These are phyloP conservation scores for Nymphicus hollandicus DNA, from an alignment of 2,113 vertebrate species.

Conservation along the genomic window DNA sequence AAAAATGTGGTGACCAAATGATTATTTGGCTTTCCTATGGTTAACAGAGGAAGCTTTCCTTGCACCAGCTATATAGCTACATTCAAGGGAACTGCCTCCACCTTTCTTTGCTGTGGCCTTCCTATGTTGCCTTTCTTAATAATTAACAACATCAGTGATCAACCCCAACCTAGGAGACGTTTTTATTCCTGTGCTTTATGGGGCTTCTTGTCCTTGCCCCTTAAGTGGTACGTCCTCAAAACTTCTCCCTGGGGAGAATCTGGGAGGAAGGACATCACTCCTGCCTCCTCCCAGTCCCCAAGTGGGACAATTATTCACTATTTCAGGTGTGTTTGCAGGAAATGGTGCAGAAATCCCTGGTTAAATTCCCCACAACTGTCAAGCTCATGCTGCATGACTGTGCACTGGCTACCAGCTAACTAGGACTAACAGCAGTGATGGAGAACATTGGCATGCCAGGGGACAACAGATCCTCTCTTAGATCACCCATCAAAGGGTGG, in stretches of 20 bases:
- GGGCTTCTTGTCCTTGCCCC: no score
- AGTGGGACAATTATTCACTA: rapidly evolving
- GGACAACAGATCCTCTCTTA: background rate
- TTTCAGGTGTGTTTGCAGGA: background rate
- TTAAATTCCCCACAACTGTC: no score
- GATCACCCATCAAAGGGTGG: no score
- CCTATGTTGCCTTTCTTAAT: background rate
- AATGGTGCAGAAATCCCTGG: background rate
- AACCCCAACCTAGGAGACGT: background rate
- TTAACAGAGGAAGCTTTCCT: background rate
- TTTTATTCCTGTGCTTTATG: background rate
- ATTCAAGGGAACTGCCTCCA: background rate
- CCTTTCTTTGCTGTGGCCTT: background rate
- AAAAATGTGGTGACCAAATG: background rate
- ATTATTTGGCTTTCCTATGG: background rate
- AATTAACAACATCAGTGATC: background rate
- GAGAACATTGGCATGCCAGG: background rate
- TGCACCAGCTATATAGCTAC: background rate
- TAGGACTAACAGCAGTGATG: rapidly evolving
- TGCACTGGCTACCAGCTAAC: background rate
- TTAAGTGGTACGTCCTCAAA: rapidly evolving
- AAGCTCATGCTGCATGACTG: rapidly evolving
- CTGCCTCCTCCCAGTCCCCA: rapidly evolving
- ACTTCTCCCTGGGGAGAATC: no score
- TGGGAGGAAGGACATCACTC: rapidly evolving